These are phyloP conservation scores for Pluvianellus socialis DNA, from an alignment of 2,113 vertebrate species.

Conservation along the genomic window DNA sequence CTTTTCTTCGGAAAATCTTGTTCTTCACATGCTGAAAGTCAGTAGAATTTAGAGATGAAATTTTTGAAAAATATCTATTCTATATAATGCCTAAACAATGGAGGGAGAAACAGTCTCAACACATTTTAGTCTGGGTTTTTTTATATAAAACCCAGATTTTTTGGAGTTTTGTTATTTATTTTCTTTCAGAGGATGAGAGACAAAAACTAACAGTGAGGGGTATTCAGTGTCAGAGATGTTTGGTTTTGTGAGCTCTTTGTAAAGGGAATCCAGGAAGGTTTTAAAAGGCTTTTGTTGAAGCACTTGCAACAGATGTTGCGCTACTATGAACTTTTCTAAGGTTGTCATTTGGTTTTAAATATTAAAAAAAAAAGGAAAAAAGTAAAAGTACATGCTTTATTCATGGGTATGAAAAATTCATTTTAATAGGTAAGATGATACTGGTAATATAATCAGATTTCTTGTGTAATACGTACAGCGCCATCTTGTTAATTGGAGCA, in stretches of 20 bases:
- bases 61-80: not conserved
- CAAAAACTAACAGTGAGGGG: not conserved
- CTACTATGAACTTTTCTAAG: not conserved
- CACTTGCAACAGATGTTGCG: not conserved
- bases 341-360: not conserved
- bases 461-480: not conserved
- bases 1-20: not conserved
- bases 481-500: not conserved
- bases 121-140: not conserved
- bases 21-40: not conserved
- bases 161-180: not conserved
- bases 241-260: not conserved
- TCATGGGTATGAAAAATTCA: not conserved
- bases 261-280: not conserved
- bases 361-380: not conserved
- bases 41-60: not conserved
- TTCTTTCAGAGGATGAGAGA: not conserved
- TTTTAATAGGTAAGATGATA: not conserved
- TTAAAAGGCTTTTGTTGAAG: not conserved
- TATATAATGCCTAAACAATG: not conserved
- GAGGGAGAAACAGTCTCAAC: not conserved
- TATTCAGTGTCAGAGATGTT: not conserved
- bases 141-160: too few relatives aligned
- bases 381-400: not conserved
- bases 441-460: not conserved